Evolutionary conservation across 2,888 invertebrate genomes (phyloP), one percentile per base, ranked within the genome.

Genomic region (Allolobophora icterica): DNA sequence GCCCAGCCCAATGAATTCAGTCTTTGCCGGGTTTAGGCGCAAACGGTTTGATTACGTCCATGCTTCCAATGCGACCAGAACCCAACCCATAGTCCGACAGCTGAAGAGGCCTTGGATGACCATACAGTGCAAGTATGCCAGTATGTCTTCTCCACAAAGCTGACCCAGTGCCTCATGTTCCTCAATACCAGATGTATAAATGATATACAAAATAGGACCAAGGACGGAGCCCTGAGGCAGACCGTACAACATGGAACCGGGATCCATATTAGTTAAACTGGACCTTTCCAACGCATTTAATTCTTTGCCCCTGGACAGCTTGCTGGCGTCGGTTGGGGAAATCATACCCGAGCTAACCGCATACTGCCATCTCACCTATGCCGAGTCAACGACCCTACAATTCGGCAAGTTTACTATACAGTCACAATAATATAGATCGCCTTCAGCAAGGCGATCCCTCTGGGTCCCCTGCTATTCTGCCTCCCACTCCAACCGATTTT

Each of bases 401-500:
- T 34, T 89, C 6, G 89, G 89, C 34, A 35, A 11, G 2, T 33
- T 34, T 5, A 24, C 35, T 6, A 42, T 90, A 24, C 3, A 21
- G 30, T 90, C 90, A 5, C 30, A 24, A n/a, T n/a, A n/a, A n/a
- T n/a, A n/a, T n/a, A 5, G 90, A 90, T 6, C 6, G 90, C 5
- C 42, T 42, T 6, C 90, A 90, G 45, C 90, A 90, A 42, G 90
- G 90, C 5, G 90, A 90, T 13, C 90, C 90, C n/a, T 35, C 45
- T 90, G 24, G 90, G 90, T 42, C 90, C 90, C 5, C 45, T 90
- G 21, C 90, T 90, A 4, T 90, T 90, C 42, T 90, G 90, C 45
- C 90, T 90, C 40, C 30, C 45, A n/a, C 35, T 90, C n/a, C 24
- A 90, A n/a, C 30, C 21, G 2, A 24, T 34, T 4, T 13, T 90